Conservation (phyloP, 2,797 vertebrate genomes). For the Hyperoplus lanceolatus region DNA sequence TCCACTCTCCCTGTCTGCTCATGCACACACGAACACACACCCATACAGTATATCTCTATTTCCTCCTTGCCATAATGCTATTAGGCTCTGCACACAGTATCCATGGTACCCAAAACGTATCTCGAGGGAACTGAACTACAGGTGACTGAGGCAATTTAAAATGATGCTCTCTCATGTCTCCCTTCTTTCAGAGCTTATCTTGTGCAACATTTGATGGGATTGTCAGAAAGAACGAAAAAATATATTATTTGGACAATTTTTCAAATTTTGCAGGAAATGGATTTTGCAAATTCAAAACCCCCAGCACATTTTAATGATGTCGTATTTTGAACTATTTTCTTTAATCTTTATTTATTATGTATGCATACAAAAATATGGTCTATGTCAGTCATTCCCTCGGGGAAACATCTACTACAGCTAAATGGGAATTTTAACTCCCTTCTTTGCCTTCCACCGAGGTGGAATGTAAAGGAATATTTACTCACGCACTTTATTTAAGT, state of each 20-base stretch:
- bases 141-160: conserved; percentile 60
- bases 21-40: conserved; percentile 6
- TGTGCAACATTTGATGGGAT: conserved; percentile 25
- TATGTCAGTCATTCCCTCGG: conserved; percentile 4
- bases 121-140: conserved; percentile 53
- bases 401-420: conserved; percentile 15
- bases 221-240: neutral
- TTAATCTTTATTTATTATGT: conserved; percentile 18
- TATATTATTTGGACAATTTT: conserved; percentile 16
- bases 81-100: conserved; percentile 55
- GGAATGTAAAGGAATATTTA: neutral
- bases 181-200: conserved; percentile 37
- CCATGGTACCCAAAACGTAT: conserved; percentile 44
- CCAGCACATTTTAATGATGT: conserved; percentile 14
- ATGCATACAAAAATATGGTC: neutral
- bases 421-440: conserved; percentile 1
- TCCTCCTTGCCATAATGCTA: conserved; percentile 48
- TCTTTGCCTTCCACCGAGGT: conserved; percentile 14
- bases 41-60: conserved; percentile 40
- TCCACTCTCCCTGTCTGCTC: conserved; percentile 26
- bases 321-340: conserved; percentile 25
- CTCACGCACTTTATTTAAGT: neutral
- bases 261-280: conserved; percentile 1
- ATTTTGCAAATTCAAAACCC: conserved; percentile 23
- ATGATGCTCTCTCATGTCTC: conserved; percentile 29